Conservation (phyloP, 2,113 vertebrate genomes). For the Penelope pileata region DNA sequence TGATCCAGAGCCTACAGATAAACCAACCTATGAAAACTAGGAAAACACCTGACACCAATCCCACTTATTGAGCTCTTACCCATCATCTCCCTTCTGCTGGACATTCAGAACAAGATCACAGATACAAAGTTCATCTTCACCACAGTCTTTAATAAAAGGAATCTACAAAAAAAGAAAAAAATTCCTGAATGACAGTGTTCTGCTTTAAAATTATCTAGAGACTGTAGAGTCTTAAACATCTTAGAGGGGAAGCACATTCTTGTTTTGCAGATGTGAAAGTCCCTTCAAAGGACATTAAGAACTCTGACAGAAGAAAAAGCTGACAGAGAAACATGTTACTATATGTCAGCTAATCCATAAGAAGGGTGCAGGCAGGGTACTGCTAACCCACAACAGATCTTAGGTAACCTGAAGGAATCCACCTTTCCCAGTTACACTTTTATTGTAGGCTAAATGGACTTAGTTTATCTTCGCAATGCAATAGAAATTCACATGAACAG, state of each 20-base stretch:
- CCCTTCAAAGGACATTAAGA: not conserved
- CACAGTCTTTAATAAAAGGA: constrained; percentile 92
- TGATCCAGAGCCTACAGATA: not conserved
- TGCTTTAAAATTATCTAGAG: not conserved
- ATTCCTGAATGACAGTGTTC: not conserved
- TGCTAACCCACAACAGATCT: not conserved
- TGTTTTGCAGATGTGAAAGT: not conserved
- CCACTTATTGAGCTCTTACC: constrained; percentile 71
- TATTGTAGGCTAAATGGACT: not conserved
- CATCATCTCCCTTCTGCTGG: constrained; percentile 62
- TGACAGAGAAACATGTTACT: not conserved
- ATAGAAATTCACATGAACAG: not conserved
- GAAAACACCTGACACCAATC: not conserved
- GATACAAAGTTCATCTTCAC: constrained; percentile 86
- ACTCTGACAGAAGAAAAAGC: not conserved
- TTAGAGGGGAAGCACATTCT: not conserved
- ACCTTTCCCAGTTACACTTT: not conserved
- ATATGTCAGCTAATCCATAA: not conserved
- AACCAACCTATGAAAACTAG: not conserved
- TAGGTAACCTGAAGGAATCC: not conserved
- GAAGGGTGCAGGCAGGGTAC: rapidly evolving
- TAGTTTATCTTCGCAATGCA: not conserved
- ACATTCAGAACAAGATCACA: constrained; percentile 85
- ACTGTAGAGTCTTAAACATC: not conserved
- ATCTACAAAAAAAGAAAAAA: constrained; percentile 71